These are phyloP conservation scores for Saxicola maurus DNA, from an alignment of 2,797 vertebrate genomes.

Conservation along the genomic window DNA sequence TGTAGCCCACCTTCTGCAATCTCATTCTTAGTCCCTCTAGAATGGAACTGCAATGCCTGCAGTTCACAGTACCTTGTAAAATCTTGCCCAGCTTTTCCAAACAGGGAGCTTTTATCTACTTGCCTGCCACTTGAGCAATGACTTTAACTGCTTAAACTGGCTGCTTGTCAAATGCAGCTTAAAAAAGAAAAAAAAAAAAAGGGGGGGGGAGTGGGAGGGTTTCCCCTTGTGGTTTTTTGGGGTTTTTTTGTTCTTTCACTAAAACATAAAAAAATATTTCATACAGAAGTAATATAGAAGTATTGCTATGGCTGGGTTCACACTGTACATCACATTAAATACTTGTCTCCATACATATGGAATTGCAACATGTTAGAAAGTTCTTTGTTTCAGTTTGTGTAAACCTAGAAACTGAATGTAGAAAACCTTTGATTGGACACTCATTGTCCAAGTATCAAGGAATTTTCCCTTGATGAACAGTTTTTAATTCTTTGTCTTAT, in stretches of 20 bases:
- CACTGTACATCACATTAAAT: neutral
- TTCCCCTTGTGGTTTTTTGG: neutral
- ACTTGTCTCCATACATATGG: neutral
- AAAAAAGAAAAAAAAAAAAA: neutral
- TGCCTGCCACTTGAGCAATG: neutral
- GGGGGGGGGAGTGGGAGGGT: accelerated
- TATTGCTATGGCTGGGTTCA: neutral
- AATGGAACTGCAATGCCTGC: neutral
- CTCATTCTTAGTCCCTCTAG: neutral
- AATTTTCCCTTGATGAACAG: neutral
- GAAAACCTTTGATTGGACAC: neutral
- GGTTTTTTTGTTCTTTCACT: neutral
- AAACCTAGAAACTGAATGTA: neutral
- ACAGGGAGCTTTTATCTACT: neutral
- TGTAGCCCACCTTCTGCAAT: neutral
- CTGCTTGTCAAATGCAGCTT: neutral
- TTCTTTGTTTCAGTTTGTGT: neutral
- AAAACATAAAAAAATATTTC: neutral
- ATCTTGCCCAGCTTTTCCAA: neutral
- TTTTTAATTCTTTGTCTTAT: neutral
- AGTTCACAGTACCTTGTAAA: neutral
- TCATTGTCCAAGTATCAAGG: neutral
- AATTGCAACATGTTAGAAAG: neutral
- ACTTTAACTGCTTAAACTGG: neutral
- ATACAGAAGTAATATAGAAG: neutral